A percentile compares a stretch with the other conserved stretches of the same genome.
Conservation (phyloP, 2,113 vertebrate species). For the Cebus imitator region DNA sequence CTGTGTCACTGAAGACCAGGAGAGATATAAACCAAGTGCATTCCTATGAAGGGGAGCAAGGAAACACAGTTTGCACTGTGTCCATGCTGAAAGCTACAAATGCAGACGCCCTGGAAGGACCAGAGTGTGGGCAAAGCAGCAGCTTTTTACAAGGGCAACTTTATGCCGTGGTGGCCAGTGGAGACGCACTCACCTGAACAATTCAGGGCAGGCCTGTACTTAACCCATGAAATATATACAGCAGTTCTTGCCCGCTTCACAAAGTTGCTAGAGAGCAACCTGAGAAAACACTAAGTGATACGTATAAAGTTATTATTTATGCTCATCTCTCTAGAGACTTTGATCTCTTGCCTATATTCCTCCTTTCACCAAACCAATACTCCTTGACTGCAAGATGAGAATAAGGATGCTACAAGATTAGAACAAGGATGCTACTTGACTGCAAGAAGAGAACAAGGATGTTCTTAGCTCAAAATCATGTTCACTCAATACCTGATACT, state of each 20-base stretch:
- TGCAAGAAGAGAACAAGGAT: background rate
- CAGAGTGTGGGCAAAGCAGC: background rate
- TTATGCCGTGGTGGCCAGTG: background rate
- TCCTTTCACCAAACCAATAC: conserved; percentile 29
- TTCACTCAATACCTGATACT: background rate
- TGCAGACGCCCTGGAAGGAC: background rate
- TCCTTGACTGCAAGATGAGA: background rate
- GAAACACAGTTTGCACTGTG: background rate
- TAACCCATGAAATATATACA: background rate
- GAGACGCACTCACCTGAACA: background rate
- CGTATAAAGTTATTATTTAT: background rate
- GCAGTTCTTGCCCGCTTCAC: background rate
- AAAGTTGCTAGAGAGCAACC: background rate
- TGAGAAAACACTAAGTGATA: background rate
- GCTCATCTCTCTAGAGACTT: background rate
- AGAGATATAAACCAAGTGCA: background rate
- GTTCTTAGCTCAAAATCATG: background rate
- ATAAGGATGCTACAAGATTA: background rate
- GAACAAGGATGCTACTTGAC: background rate
- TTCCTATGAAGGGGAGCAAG: background rate
- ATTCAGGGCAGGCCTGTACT: background rate
- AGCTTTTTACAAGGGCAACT: background rate
- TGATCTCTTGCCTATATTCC: background rate
- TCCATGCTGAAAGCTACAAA: background rate
- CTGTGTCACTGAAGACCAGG: background rate